Percentiles rank a stretch among this genome's conserved stretches.
phyloP scores from a whole-genome alignment of 2,113 vertebrate species.

The Tupaia chinensis region DNA sequence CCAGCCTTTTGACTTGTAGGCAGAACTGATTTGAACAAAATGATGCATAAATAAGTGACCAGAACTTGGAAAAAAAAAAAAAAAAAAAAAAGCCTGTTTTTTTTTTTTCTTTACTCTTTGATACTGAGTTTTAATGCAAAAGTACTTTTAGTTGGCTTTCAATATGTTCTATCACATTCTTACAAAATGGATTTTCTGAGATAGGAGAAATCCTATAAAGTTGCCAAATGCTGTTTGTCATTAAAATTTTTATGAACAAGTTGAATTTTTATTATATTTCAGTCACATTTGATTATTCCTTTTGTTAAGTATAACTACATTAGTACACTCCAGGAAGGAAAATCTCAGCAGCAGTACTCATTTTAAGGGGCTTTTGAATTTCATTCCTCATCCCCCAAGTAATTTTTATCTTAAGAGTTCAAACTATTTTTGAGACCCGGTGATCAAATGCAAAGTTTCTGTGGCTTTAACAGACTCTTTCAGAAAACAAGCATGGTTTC shows the following conservation, averaged over 20 bases:
- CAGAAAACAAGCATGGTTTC: not conserved
- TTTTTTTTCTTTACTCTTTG: not conserved
- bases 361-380: conserved; percentile 39
- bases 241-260: not conserved
- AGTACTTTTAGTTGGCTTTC: conserved; percentile 3
- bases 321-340: not conserved
- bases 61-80: conserved; percentile 80
- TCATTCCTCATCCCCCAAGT: not conserved
- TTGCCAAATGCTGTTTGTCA: not conserved
- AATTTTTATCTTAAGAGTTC: not conserved
- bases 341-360: not conserved
- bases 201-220: not conserved
- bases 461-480: not conserved
- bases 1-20: conserved; percentile 39
- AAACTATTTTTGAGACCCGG: not conserved
- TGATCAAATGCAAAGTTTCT: not conserved
- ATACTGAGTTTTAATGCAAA: conserved; percentile 40
- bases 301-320: not conserved
- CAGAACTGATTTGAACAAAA: conserved; percentile 79
- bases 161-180: not conserved
- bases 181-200: not conserved
- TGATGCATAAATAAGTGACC: conserved; percentile 82
- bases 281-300: not conserved
- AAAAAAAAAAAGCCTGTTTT: conserved; percentile 58
- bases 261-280: not conserved